Base-by-base conservation (phyloP, 2,797 vertebrate genomes). In the Microctenopoma steveboyesi region DNA sequence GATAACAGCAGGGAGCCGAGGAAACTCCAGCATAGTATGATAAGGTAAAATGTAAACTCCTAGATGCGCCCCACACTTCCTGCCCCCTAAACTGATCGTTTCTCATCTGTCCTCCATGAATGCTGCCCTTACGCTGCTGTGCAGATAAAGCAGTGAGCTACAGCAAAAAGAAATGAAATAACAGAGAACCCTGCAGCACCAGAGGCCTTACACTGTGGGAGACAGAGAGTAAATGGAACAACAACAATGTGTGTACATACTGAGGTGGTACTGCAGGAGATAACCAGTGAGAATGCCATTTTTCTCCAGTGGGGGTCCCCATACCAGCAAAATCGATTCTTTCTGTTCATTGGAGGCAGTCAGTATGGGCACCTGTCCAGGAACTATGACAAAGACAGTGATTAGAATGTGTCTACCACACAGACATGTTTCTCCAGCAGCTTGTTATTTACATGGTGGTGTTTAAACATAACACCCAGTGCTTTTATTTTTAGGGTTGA, bases 201-300 rank as follows among this genome's bases (percentile, higher is more conserved):
- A 64, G 27, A 63, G 52, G 30, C 64, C 25, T 9, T 39, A 12
- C 4, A 27, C 14, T n/a, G 14, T 39, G 1, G 11, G 49, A 40
- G 53, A 53, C 9, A 45, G 35, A 27, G 22, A 42, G 30, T 42
- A 59, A 22, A 42, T 39, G 56, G 45, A 33, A 10, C 22, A 37
- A 27, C 11, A 69, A 16, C 16, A 51, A 4, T 49, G 25, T 25
- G 56, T 65, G 30, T 64, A 95, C 96, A 22, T 95, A 99, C 98
- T 91, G 81, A 94, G 95, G 81, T 98, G 95, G 75, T 96, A 96
- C 40, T 96, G 95, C 61, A 99, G 91, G 25, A 94, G 28, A 72
- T 97, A 99, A 72, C 96, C 94, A 1, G 91, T 95, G 43, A 98
- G 91, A 84, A 96, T 88, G 42, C 98, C 98, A 0, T 98, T 96